Evolutionary conservation across 2,113 vertebrate species (phyloP).

Genomic region (Synodontis membranacea): DNA sequence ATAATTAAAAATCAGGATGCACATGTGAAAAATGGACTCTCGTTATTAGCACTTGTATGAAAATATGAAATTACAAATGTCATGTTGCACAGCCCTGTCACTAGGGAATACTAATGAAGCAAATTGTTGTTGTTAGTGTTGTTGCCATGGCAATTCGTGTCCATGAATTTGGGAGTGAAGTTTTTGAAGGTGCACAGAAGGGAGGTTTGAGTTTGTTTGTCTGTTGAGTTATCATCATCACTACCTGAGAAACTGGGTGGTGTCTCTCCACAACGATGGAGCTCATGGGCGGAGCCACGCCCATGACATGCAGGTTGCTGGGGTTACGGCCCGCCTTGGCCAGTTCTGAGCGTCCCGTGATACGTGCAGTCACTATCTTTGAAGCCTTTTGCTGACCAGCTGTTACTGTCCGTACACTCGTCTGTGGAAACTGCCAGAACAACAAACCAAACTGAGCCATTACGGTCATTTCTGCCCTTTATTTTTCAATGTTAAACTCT

Average conservation of each 20-base stretch:
- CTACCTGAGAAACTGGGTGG: slow-evolving; percentile 88
- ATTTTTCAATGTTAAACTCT: neutral
- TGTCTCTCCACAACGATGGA: slow-evolving; percentile 91
- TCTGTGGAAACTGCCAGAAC: slow-evolving; percentile 64
- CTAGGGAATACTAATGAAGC: too few relatives aligned
- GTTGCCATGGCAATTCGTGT: too few relatives aligned
- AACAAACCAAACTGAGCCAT: neutral
- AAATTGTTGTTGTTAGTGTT: too few relatives aligned
- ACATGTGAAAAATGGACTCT: too few relatives aligned
- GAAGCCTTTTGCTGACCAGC: slow-evolving; percentile 86
- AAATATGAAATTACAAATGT: too few relatives aligned
- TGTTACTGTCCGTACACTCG: slow-evolving; percentile 75
- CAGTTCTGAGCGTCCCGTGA: slow-evolving; percentile 78
- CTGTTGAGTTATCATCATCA: neutral
- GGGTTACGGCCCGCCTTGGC: slow-evolving; percentile 69
- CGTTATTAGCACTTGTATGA: too few relatives aligned
- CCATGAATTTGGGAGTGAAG: too few relatives aligned
- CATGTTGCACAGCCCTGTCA: too few relatives aligned
- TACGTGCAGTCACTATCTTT: slow-evolving; percentile 87
- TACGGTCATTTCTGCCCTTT: neutral
- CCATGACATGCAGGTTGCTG: slow-evolving; percentile 80
- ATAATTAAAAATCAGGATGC: too few relatives aligned
- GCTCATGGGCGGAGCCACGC: slow-evolving; percentile 86
- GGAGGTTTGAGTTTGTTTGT: too few relatives aligned
- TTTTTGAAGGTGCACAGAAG: too few relatives aligned